phyloP scores from a whole-genome alignment of 1,140 invertebrate genomes.

The Saccostrea glomerata region DNA sequence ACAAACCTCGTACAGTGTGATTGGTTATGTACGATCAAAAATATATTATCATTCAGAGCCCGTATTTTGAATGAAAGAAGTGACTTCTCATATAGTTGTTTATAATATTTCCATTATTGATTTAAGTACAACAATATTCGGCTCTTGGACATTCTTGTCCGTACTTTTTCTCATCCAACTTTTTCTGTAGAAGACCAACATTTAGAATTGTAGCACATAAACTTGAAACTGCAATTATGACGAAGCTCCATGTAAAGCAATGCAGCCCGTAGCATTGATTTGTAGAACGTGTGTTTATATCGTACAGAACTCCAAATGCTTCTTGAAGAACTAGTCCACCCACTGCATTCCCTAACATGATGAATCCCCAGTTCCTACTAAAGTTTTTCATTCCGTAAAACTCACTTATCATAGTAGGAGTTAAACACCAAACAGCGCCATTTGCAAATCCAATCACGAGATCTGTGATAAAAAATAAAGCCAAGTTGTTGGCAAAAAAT shows the following conservation, averaged over 20 bases:
- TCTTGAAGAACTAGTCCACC: conserved; percentile 63
- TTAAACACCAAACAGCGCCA: conserved; percentile 71
- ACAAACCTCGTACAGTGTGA: too few species aligned
- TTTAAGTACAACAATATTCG: conserved; percentile 19
- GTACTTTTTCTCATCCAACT: conserved; percentile 45
- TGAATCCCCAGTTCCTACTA: conserved; percentile 69
- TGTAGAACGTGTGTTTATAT: conserved; percentile 53
- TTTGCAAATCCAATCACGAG: conserved; percentile 68
- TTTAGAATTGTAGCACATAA: conserved; percentile 64
- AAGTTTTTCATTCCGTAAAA: conserved; percentile 72
- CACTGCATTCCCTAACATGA: conserved; percentile 69
- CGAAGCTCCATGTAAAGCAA: conserved; percentile 68
- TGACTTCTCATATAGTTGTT: too few species aligned
- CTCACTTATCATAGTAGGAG: conserved; percentile 72
- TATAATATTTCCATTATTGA: too few species aligned
- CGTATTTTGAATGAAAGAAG: too few species aligned
- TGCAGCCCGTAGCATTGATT: conserved; percentile 64
- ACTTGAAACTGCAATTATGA: conserved; percentile 63
- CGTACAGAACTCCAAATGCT: conserved; percentile 67
- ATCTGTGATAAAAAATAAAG: conserved; percentile 59
- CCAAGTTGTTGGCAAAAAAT: conserved; percentile 61
- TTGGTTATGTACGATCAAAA: too few species aligned
- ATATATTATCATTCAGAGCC: too few species aligned
- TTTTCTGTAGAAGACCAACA: conserved; percentile 59
- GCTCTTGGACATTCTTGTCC: conserved; percentile 22